A percentile compares a stretch with the other conserved stretches of the same genome.
These are phyloP conservation scores for Melieria omissa DNA, from an alignment of 2,888 invertebrate genomes.

Conservation along the genomic window DNA sequence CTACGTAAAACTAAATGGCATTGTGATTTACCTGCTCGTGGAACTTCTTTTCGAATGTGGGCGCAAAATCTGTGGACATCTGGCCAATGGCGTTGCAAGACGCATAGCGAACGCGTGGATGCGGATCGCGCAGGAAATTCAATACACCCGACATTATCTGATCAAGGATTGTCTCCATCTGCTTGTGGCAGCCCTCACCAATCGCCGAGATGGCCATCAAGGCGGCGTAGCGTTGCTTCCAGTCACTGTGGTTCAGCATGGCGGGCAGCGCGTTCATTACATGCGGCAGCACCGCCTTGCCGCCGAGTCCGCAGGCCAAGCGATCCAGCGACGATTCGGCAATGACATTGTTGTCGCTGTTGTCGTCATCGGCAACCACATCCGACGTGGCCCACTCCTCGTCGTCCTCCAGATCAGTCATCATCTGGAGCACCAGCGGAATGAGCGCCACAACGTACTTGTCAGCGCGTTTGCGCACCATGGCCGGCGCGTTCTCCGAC, in stretches of 20 bases:
- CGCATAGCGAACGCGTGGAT: constrained; percentile 79
- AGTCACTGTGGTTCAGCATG: constrained; percentile 86
- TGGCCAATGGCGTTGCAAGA: constrained; percentile 99
- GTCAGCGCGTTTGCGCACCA: constrained; percentile 92
- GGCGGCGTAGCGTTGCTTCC: constrained; percentile 94
- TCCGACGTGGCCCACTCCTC: constrained; percentile 89
- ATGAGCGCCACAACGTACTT: constrained; percentile 85
- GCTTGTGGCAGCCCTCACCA: constrained; percentile 98
- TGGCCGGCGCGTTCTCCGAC: constrained; percentile 94
- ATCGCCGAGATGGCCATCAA: constrained; percentile 98
- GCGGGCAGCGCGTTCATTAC: constrained; percentile 86
- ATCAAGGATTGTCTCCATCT: constrained; percentile 95
- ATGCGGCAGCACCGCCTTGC: constrained; percentile 88
- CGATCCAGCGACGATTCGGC: constrained; percentile 97
- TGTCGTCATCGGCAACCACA: constrained; percentile 91
- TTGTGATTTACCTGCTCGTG: constrained; percentile 75
- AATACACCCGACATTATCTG: constrained; percentile 93
- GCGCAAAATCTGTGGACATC: constrained; percentile 98
- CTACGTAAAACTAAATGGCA: background rate
- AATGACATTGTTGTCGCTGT: constrained; percentile 93
- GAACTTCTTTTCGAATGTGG: constrained; percentile 96
- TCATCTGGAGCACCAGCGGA: constrained; percentile 89
- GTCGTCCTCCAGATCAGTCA: constrained; percentile 95
- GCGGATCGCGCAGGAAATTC: constrained; percentile 83
- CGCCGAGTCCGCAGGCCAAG: constrained; percentile 96